These are phyloP conservation scores for Eurypyga helias DNA, from an alignment of 2,113 vertebrate species.

Conservation along the genomic window DNA sequence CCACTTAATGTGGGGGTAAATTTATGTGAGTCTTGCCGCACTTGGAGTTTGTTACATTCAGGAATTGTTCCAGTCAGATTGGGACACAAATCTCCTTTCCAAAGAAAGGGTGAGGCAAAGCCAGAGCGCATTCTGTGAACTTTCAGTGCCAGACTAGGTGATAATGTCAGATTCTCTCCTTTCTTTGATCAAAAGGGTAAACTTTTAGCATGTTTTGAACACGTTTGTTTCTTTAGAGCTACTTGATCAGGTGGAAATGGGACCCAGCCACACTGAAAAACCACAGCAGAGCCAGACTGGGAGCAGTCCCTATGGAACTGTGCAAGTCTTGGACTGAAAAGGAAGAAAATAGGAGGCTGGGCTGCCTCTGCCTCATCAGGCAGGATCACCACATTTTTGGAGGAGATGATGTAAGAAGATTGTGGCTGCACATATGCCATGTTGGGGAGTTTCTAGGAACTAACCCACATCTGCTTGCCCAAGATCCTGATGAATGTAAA, in stretches of 20 bases:
- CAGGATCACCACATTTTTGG: accelerated
- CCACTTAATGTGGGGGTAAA: background rate
- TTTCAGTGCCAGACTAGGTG: background rate
- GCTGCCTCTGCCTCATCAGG: background rate
- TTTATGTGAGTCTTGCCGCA: background rate
- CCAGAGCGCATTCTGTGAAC: background rate
- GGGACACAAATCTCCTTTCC: background rate
- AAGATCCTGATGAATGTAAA: background rate
- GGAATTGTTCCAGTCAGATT: background rate
- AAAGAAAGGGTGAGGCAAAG: background rate
- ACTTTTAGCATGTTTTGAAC: background rate
- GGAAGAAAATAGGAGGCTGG: background rate
- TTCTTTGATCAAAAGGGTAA: background rate
- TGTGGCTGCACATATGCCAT: background rate
- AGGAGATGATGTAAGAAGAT: background rate
- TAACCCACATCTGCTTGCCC: background rate
- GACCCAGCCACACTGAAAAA: background rate
- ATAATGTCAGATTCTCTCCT: background rate
- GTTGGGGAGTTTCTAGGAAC: background rate
- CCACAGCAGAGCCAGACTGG: background rate
- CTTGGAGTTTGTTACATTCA: background rate
- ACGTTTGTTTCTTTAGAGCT: background rate
- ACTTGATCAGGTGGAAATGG: background rate
- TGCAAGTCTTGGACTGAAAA: background rate
- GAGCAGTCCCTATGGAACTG: background rate